Conservation (phyloP, 2,113 vertebrate species). For the Oreochromis spilurus region DNA sequence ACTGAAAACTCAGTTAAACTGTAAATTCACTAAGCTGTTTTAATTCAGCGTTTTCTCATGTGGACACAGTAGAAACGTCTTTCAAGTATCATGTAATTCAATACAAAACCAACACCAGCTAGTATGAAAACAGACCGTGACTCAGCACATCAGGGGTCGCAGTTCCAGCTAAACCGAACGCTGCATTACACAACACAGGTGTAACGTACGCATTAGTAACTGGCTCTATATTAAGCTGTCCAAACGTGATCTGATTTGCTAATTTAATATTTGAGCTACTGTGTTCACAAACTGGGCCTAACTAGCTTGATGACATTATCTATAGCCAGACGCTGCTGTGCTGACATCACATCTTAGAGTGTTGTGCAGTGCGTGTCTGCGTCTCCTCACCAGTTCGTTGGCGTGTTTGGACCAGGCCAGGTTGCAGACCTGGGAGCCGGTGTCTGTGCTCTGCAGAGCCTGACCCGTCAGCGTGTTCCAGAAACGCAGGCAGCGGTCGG, state of each 20-base stretch:
- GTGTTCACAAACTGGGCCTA: neutral
- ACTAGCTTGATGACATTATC: neutral
- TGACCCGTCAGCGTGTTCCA: constrained; percentile 81
- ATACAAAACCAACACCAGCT: neutral
- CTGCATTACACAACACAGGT: neutral
- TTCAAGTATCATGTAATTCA: neutral
- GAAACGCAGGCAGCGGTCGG: constrained; percentile 79
- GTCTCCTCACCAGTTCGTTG: constrained; percentile 76
- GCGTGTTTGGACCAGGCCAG: constrained; percentile 81
- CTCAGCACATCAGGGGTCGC: neutral
- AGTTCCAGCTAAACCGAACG: neutral
- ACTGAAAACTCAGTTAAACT: too few species aligned
- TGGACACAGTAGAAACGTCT: neutral
- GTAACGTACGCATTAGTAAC: neutral
- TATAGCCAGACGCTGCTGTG: neutral
- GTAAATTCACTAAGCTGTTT: neutral
- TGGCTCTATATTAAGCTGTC: neutral
- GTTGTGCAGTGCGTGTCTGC: neutral
- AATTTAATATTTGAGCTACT: neutral
- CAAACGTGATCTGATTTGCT: neutral
- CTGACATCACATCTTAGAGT: neutral
- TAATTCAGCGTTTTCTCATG: neutral
- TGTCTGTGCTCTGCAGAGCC: constrained; percentile 79
- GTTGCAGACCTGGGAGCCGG: constrained; percentile 80
- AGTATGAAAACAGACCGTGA: neutral